These are phyloP conservation scores for Pseudomyrmex cubaensis DNA, from an alignment of 1,140 invertebrate genomes.

Conservation along the genomic window DNA sequence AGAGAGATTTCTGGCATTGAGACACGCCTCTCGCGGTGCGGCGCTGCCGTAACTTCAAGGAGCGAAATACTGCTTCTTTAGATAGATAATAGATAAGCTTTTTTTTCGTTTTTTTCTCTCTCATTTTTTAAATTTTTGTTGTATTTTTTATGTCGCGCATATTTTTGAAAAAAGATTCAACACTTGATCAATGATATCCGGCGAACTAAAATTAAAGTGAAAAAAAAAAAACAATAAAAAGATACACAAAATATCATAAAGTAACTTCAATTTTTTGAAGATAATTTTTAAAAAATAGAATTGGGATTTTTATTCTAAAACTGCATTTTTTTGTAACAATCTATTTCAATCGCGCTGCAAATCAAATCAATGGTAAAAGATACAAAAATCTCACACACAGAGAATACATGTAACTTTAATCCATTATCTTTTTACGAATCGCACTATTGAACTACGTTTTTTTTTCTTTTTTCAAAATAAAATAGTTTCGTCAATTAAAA, in stretches of 20 bases:
- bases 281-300: background rate
- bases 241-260: too few species aligned
- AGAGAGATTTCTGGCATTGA: slow-evolving; percentile 14
- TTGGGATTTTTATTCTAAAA: background rate
- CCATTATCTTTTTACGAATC: background rate
- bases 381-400: too few species aligned
- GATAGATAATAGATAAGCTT: background rate
- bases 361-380: slow-evolving; percentile 1
- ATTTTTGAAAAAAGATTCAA: too few species aligned
- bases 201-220: too few species aligned
- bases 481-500: background rate
- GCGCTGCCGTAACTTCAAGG: background rate
- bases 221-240: too few species aligned
- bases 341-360: background rate
- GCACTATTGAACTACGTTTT: background rate
- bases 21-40: background rate
- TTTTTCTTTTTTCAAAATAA: background rate
- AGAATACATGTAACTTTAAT: background rate
- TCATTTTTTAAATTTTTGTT: background rate
- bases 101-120: background rate
- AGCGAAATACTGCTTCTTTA: background rate
- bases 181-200: too few species aligned
- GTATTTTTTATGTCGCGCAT: background rate
- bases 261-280: too few species aligned
- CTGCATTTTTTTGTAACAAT: background rate